These are phyloP conservation scores for Cynodonichthys magdalenae DNA, from an alignment of 2,797 vertebrate species.

Conservation along the genomic window DNA sequence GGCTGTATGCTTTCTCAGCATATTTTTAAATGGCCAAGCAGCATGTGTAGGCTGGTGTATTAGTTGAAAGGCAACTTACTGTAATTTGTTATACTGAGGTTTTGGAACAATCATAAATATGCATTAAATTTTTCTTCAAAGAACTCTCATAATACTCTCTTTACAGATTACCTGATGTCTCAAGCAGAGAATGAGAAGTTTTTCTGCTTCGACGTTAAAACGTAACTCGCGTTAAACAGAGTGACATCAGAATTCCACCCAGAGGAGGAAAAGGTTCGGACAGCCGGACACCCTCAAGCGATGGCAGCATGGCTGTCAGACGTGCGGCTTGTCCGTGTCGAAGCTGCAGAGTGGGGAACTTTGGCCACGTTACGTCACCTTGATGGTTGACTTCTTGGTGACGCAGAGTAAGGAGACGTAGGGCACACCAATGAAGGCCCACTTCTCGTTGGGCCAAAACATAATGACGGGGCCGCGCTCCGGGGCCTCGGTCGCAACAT, in stretches of 20 bases:
- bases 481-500: constrained; percentile 92
- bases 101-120: constrained; percentile 44
- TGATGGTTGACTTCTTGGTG: constrained; percentile 88
- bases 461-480: constrained; percentile 95
- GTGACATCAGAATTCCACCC: constrained; percentile 27
- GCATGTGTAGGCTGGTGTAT: constrained; percentile 48
- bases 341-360: constrained; percentile 13
- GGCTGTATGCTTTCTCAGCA: constrained; percentile 38
- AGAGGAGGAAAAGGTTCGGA: constrained; percentile 14
- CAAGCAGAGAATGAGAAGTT: constrained; percentile 56
- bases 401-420: constrained; percentile 93
- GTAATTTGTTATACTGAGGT: constrained; percentile 45
- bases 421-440: constrained; percentile 97
- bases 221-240: constrained; percentile 15
- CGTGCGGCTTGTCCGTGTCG: neutral
- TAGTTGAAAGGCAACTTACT: constrained; percentile 52
- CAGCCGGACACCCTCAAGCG: neutral
- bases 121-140: constrained; percentile 37
- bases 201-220: constrained; percentile 45
- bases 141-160: constrained; percentile 41
- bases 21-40: constrained; percentile 37
- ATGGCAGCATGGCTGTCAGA: constrained; percentile 11
- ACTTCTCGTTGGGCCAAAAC: constrained; percentile 98
- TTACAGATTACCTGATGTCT: constrained; percentile 15
- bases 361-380: constrained; percentile 85